These are phyloP conservation scores for Limnephilus lunatus DNA, from an alignment of 2,888 invertebrate species.

Conservation along the genomic window DNA sequence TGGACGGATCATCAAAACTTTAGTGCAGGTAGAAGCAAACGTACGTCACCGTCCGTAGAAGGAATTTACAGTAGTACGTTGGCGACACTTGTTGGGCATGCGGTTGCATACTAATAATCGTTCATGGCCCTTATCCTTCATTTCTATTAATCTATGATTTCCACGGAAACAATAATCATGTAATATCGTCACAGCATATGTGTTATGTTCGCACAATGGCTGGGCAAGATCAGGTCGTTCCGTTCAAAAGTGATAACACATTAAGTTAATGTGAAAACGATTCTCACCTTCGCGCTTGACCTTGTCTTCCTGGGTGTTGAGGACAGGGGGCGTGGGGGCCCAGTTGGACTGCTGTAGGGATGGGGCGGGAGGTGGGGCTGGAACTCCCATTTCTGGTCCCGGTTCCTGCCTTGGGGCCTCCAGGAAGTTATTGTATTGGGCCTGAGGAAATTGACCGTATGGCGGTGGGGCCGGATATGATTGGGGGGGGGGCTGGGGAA, in stretches of 20 bases:
- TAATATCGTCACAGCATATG: too few relatives aligned
- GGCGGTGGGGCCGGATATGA: conserved; percentile 21
- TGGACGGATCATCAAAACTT: too few relatives aligned
- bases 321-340: conserved; percentile 19
- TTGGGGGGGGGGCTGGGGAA: background rate
- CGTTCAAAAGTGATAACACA: background rate
- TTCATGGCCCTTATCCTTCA: too few relatives aligned
- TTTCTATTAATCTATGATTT: too few relatives aligned
- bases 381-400: conserved; percentile 41
- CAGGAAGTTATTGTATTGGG: conserved; percentile 28
- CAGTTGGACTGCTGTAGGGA: conserved; percentile 49
- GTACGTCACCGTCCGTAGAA: too few relatives aligned
- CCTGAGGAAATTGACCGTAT: conserved; percentile 49
- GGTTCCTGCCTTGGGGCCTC: conserved; percentile 27
- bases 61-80: too few relatives aligned
- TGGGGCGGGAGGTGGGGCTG: conserved; percentile 49
- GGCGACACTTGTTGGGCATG: too few relatives aligned
- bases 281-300: conserved; percentile 58
- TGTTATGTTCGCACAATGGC: background rate
- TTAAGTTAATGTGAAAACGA: background rate
- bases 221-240: background rate
- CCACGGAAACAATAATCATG: too few relatives aligned
- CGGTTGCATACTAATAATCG: too few relatives aligned
- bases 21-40: too few relatives aligned
- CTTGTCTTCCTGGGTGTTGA: conserved; percentile 42